Conservation (phyloP, 1,140 invertebrate genomes). For the Caenorhabditis tropicalis region DNA sequence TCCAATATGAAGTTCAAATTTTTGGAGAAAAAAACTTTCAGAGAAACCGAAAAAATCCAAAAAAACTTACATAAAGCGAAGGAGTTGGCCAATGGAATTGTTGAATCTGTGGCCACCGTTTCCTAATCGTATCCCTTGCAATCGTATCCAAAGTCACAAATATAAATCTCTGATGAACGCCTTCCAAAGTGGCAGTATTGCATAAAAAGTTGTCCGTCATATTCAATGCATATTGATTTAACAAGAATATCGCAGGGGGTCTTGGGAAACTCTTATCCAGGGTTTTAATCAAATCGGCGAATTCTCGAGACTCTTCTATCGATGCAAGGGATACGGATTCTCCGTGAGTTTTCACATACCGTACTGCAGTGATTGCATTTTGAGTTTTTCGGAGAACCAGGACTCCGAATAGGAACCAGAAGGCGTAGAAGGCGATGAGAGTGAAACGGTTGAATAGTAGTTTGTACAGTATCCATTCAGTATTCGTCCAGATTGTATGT, state of each 20-base stretch:
- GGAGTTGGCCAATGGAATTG: constrained; percentile 72
- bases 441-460: constrained; percentile 6
- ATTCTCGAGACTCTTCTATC: constrained; percentile 65
- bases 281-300: constrained; percentile 61
- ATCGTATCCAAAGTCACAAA: constrained; percentile 69
- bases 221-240: constrained; percentile 70
- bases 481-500: background rate
- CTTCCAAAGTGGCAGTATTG: constrained; percentile 64
- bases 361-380: constrained; percentile 64
- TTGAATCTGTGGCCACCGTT: constrained; percentile 65
- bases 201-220: constrained; percentile 72
- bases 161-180: constrained; percentile 69
- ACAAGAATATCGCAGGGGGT: constrained; percentile 67
- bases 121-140: constrained; percentile 59
- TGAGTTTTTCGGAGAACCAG: constrained; percentile 67
- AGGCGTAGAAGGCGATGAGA: constrained; percentile 51
- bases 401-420: constrained; percentile 65
- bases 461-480: background rate
- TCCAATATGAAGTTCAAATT: too few relatives aligned
- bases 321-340: constrained; percentile 61
- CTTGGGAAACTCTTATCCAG: constrained; percentile 65
- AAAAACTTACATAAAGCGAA: constrained; percentile 66
- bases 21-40: too few relatives aligned
- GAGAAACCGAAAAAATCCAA: background rate
- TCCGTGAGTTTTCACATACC: constrained; percentile 64